Evolutionary conservation across 1,140 invertebrate species (phyloP).

Genomic region (Homarus americanus): DNA sequence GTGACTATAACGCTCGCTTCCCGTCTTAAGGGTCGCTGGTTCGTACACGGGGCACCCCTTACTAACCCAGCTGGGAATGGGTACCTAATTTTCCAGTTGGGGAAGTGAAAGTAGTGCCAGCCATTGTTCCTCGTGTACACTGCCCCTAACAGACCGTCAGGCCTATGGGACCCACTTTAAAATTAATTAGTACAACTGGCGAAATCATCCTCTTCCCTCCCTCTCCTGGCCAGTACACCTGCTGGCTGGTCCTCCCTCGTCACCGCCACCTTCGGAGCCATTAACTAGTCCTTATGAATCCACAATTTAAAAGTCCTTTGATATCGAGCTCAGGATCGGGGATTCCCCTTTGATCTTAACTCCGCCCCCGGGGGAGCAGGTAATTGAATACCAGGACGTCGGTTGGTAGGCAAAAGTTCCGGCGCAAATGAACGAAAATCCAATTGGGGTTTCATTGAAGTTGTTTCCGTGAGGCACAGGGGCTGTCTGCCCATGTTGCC

Average conservation of each 20-base stretch:
- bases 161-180: too few relatives aligned
- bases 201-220: neutral
- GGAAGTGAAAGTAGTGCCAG: too few relatives aligned
- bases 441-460: neutral
- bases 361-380: slow-evolving; percentile 6
- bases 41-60: too few relatives aligned
- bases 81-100: too few relatives aligned
- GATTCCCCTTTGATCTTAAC: slow-evolving; percentile 38
- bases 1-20: too few relatives aligned
- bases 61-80: too few relatives aligned
- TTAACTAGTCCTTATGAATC: slow-evolving; percentile 58
- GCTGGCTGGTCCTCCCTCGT: neutral
- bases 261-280: slow-evolving; percentile 29
- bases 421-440: slow-evolving; percentile 21
- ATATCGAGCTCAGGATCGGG: slow-evolving; percentile 11
- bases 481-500: neutral
- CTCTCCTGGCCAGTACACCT: neutral
- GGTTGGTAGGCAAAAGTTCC: neutral
- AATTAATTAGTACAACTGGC: too few relatives aligned
- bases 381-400: slow-evolving; percentile 46
- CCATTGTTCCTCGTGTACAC: too few relatives aligned
- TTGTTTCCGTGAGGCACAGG: neutral
- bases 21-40: too few relatives aligned
- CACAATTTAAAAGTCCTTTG: slow-evolving; percentile 57
- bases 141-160: too few relatives aligned